These are phyloP conservation scores for Drosophila triauraria DNA, from an alignment of 1,140 invertebrate genomes.

Conservation along the genomic window DNA sequence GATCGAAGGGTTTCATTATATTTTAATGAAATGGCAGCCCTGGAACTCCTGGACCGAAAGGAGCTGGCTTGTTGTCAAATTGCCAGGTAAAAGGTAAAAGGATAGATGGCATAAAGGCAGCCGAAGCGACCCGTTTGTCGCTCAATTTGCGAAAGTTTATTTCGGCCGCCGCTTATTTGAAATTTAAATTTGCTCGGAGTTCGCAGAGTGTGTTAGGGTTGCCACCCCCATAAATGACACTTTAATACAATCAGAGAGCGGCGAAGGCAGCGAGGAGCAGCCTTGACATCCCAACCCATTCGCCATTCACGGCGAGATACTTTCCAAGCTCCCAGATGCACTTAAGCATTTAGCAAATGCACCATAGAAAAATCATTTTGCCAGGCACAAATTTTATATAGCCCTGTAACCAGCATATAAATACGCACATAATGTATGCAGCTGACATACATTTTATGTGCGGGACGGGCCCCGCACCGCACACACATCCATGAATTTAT, in stretches of 20 bases:
- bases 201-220: neutral
- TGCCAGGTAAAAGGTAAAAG: conserved; percentile 34
- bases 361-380: conserved; percentile 79
- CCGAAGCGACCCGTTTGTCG: conserved; percentile 22
- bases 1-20: conserved; percentile 81
- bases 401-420: conserved; percentile 38
- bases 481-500: conserved; percentile 36
- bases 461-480: neutral
- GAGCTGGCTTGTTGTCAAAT: conserved; percentile 27
- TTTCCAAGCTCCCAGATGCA: conserved; percentile 44
- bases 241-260: conserved; percentile 58
- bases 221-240: conserved; percentile 23
- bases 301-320: conserved; percentile 53
- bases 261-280: conserved; percentile 29
- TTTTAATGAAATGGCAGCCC: conserved; percentile 70
- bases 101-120: conserved; percentile 11
- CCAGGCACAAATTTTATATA: conserved; percentile 60
- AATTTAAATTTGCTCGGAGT: conserved; percentile 22
- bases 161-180: conserved; percentile 41
- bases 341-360: conserved; percentile 77
- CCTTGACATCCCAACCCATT: conserved; percentile 66
- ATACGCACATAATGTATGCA: conserved; percentile 48
- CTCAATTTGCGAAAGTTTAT: conserved; percentile 44
- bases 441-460: conserved; percentile 76
- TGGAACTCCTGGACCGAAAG: conserved; percentile 7